A percentile compares a stretch with the other conserved stretches of the same genome.
Conservation (phyloP, 2,797 vertebrate species). For the Podarcis siculus region DNA sequence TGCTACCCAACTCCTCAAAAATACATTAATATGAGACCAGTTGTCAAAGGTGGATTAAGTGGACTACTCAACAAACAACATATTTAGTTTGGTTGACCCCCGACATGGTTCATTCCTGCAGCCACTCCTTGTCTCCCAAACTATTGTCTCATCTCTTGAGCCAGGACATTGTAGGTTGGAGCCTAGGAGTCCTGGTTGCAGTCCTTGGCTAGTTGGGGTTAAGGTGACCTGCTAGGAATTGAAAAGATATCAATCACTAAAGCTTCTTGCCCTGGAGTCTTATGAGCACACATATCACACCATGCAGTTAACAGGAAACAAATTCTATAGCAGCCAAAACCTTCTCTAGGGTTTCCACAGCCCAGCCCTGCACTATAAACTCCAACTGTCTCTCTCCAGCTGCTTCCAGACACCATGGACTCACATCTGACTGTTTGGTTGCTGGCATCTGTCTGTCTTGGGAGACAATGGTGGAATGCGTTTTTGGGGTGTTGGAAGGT, state of each 20-base stretch:
- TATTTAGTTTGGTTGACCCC: background rate
- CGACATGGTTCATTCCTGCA: background rate
- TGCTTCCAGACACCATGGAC: background rate
- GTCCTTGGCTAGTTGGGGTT: background rate
- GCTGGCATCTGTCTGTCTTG: too few relatives aligned
- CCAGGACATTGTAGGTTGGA: background rate
- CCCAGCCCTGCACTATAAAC: background rate
- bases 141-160: background rate
- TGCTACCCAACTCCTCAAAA: background rate
- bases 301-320: background rate
- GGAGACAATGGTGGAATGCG: too few relatives aligned
- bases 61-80: background rate
- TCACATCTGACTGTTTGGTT: too few relatives aligned
- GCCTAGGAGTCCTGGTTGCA: background rate
- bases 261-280: background rate
- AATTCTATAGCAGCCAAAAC: background rate
- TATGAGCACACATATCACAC: background rate
- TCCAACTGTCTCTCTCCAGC: too few relatives aligned
- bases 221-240: constrained; percentile 15
- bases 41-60: background rate
- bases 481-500: too few relatives aligned
- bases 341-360: too few relatives aligned
- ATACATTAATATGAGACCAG: background rate
- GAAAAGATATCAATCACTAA: background rate
- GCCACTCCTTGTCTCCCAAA: background rate